Base-by-base conservation (phyloP, 2,797 vertebrate genomes). In the Lepus oiostolus region DNA sequence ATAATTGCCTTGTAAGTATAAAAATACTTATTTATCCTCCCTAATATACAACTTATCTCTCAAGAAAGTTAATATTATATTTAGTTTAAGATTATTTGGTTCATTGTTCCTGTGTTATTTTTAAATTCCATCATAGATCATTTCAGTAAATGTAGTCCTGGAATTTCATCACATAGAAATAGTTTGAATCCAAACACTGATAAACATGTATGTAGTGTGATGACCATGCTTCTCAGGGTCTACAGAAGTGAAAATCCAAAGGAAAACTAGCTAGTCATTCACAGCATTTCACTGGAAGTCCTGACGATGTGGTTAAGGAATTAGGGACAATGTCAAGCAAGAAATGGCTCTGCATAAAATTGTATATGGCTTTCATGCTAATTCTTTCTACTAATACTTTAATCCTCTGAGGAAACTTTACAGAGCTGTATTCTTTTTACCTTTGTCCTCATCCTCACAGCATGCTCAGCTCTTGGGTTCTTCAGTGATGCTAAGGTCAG, bases 171-270 rank as follows among this genome's bases (percentile, higher is more conserved):
- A 76, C 11, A 30, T 4, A 65, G 28, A 42, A 8, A 79, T 62
- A 28, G 32, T 1, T 87, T 54, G 22, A 77, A 10, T 42, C 35
- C 71, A 83, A 87, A 12, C 71, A 7, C 26, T 72, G 22, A 32
- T 24, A 75, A 68, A 58, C 7, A 21, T 5, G 74, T 8, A 87
- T 6, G 83, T 30, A 21, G 7, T 62, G 6, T 54, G n/a, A 85
- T 50, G 3, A 68, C 26, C 9, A 47, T 52, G 30, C 52, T 68
- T 38, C n/a, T 67, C 50, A 30, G 7, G 7, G 16, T 7, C 13
- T 19, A 24, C 7, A 85, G 47, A 81, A 89, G 62, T 71, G 28
- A 85, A 82, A 60, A 79, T 77, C 22, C 50, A 92, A 92, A 74
- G 28, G 2, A 30, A 94, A 81, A 47, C 1, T 77, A n/a, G 0